Conservation (phyloP, 2,888 invertebrate species). For the Neria commutata region DNA sequence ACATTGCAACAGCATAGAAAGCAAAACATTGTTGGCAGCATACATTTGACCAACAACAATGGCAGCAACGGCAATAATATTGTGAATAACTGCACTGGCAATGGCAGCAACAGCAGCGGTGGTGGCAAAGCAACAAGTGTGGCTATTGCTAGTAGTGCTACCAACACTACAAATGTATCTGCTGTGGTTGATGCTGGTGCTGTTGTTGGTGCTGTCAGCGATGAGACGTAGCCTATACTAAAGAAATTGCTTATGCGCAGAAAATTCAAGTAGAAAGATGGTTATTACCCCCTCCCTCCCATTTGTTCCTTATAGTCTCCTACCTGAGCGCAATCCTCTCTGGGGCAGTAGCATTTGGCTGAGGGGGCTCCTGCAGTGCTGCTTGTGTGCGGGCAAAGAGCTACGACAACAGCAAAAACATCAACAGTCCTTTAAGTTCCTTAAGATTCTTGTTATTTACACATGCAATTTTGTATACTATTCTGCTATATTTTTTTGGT, state of each 20-base stretch:
- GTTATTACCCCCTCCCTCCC: no score
- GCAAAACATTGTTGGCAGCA: constrained; percentile 45
- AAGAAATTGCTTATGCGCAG: constrained; percentile 61
- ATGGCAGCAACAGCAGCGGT: constrained; percentile 32
- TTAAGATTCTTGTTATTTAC: background rate
- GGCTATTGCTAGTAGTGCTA: no score
- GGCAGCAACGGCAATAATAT: constrained; percentile 23
- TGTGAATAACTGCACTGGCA: constrained; percentile 31
- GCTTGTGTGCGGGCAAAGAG: constrained; percentile 34
- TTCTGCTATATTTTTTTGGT: no score
- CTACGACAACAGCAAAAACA: no score
- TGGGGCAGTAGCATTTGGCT: background rate
- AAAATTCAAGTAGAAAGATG: constrained; percentile 39
- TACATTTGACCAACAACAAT: constrained; percentile 39
- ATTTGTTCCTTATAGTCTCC: constrained; percentile 6
- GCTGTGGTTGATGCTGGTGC: constrained; percentile 44
- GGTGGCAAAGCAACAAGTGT: constrained; percentile 30
- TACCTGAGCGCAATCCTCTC: background rate
- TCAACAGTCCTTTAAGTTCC: no score
- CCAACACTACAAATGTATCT: no score
- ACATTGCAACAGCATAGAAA: constrained; percentile 22
- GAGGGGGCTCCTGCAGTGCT: background rate
- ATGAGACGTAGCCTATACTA: constrained; percentile 64
- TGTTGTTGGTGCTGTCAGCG: constrained; percentile 44
- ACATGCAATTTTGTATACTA: no score